Conservation (phyloP, 2,113 vertebrate genomes). For the Engraulis encrasicolus region DNA sequence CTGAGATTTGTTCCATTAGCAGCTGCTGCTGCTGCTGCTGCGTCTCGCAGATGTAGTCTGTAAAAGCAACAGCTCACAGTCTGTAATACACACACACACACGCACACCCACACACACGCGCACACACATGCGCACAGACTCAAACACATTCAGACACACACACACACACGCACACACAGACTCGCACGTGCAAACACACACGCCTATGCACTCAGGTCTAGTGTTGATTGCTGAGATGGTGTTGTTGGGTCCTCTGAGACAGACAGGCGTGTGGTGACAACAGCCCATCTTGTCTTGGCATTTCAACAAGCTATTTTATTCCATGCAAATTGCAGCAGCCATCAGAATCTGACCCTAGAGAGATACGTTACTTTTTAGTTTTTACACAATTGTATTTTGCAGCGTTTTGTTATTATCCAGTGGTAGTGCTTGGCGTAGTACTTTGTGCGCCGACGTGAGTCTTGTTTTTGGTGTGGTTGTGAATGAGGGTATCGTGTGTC, state of each 20-base stretch:
- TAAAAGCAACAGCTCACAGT: neutral
- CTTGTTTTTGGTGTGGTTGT: neutral
- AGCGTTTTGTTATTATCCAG: neutral
- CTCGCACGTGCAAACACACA: no score
- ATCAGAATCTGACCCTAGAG: neutral
- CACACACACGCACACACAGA: no score
- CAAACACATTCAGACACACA: no score
- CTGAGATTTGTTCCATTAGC: slow-evolving; percentile 10
- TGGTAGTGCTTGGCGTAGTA: neutral
- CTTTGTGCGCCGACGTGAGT: neutral
- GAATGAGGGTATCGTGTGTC: neutral
- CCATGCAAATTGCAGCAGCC: neutral
- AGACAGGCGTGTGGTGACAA: neutral
- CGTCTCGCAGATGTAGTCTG: neutral
- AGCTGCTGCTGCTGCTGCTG: slow-evolving; percentile 1
- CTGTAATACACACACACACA: no score
- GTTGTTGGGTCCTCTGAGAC: neutral
- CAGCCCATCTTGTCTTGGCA: neutral
- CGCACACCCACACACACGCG: no score
- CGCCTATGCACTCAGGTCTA: neutral
- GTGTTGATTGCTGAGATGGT: neutral
- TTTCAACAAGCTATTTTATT: neutral
- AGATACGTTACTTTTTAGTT: neutral
- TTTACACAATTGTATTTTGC: neutral
- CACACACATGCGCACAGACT: no score